These are phyloP conservation scores for Calycopis cecrops DNA, from an alignment of 1,140 invertebrate genomes.

Conservation along the genomic window DNA sequence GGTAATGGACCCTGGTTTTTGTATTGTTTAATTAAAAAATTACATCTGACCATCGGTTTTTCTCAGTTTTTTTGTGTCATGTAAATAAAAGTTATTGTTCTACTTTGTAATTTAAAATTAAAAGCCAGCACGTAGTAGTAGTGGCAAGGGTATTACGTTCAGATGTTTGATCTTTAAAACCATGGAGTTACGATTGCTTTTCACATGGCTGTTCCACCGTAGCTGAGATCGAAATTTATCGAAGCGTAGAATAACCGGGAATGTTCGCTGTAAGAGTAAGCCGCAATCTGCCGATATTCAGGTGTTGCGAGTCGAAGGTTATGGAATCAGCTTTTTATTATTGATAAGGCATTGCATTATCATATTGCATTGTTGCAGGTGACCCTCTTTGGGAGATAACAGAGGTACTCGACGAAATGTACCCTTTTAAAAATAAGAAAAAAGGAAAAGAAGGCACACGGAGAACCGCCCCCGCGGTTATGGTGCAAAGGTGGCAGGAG, in stretches of 20 bases:
- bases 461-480: too few species aligned
- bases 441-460: too few species aligned
- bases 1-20: too few species aligned
- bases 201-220: conserved; percentile 15
- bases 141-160: not conserved
- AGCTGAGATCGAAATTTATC: conserved; percentile 23
- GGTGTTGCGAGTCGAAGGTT: conserved; percentile 41
- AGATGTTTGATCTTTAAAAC: conserved; percentile 15
- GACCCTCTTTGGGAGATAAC: too few species aligned
- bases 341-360: not conserved
- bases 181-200: conserved; percentile 16
- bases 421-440: too few species aligned
- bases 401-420: too few species aligned
- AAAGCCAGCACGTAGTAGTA: conserved; percentile 29
- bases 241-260: conserved; percentile 40
- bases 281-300: conserved; percentile 64
- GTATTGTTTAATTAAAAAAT: too few species aligned
- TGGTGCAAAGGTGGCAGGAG: too few species aligned
- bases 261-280: conserved; percentile 55
- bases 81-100: too few species aligned
- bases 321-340: conserved; percentile 37
- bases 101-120: conserved; percentile 32
- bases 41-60: too few species aligned
- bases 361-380: not conserved
- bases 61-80: too few species aligned